Conservation (phyloP, 2,888 invertebrate genomes). For the Diarsia brunnea region DNA sequence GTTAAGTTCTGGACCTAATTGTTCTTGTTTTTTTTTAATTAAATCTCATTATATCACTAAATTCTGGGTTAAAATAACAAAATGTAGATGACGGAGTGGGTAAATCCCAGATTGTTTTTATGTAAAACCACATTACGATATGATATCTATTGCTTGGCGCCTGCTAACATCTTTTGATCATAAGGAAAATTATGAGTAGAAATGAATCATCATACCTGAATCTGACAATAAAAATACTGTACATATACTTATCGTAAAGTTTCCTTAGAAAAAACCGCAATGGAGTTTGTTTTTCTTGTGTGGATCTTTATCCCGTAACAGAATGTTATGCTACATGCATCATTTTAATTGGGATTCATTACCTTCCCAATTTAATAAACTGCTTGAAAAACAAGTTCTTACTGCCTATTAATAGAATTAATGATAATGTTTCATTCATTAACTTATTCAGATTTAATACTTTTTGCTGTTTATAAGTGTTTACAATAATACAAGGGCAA, state of each 20-base stretch:
- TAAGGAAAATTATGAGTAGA: constrained; percentile 37
- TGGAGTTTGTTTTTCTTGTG: background rate
- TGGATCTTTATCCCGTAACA: background rate
- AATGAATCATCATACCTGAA: constrained; percentile 12
- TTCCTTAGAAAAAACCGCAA: background rate
- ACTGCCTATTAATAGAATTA: background rate
- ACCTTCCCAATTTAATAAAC: background rate
- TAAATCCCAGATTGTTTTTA: constrained; percentile 24
- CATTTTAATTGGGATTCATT: background rate
- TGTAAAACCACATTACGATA: constrained; percentile 21
- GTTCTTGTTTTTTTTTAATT: background rate
- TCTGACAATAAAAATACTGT: constrained; percentile 14
- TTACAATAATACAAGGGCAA: constrained; percentile 39
- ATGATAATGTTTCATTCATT: constrained; percentile 14
- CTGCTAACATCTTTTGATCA: constrained; percentile 29
- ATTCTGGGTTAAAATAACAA: constrained; percentile 1
- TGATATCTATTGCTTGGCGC: constrained; percentile 27
- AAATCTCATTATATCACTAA: background rate
- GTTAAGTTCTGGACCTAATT: background rate
- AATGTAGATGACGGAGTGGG: background rate
- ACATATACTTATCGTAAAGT: background rate
- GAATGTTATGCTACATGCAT: background rate
- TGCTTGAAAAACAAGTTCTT: no score
- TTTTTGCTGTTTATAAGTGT: constrained; percentile 17
- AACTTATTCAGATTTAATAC: constrained; percentile 1